Base-by-base conservation (phyloP, 2,888 invertebrate genomes). In the Oscheius sp. region DNA sequence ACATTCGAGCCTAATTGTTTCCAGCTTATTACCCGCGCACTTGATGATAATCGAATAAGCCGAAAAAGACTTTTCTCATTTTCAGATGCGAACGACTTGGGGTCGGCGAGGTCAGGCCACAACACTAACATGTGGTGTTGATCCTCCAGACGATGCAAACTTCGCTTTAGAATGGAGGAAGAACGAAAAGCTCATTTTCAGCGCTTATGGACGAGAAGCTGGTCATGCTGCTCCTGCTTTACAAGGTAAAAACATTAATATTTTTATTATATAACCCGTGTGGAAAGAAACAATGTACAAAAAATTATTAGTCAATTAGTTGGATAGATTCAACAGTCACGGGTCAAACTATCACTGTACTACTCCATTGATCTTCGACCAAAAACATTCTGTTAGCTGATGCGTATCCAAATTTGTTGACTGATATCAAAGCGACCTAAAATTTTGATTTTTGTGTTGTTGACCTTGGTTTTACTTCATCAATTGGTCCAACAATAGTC, bases 161-260 rank as follows among this genome's bases (percentile, higher is more conserved):
- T 80, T 72, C 57, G 71, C 81, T 2, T 46, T 82, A 52, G 82
- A 82, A 65, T 82, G 82, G 82, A 65, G 81, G 12, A 79, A 78
- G 68, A 79, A 81, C 64, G 73, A 71, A 10, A 69, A 74, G 61
- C 66, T 82, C 64, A 79, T 82, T 45, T 71, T 79, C 67, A 80
- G 76, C 65, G 81, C 80, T 23, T 80, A 74, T 50, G 79, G 78
- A 25, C 65, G 74, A 8, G 74, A 80, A 27, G 66, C 71, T 31
- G 81, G 81, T 10, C 79, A 81, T 65, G 70, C 79, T 3, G 75
- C 79, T 20, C 81, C 80, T 1, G 57, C 70, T 50, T 61, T 76
- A 37, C 80, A 79, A 75, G 82, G 82, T 82, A 61, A 48, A 50
- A 25, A 31, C 17, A 17, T 17, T 8, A 61, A 17, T 46, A 33